phyloP scores from a whole-genome alignment of 1,140 invertebrate genomes.

The Hylaeus volcanicus region DNA sequence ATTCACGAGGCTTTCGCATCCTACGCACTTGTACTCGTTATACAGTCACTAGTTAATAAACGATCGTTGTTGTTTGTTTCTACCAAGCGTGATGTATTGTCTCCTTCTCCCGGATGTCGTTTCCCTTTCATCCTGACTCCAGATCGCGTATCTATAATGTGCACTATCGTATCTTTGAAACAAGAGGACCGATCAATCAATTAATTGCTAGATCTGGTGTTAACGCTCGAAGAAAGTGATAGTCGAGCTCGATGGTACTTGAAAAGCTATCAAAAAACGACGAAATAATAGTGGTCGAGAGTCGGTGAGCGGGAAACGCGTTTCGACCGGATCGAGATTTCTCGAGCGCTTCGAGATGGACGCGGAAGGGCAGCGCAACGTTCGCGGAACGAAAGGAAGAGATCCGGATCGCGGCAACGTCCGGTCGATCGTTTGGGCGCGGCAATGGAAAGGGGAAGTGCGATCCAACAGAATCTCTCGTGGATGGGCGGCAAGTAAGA shows the following conservation, averaged over 20 bases:
- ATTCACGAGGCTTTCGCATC: conserved; percentile 10
- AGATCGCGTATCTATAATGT: too few relatives aligned
- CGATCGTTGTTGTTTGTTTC: conserved; percentile 31
- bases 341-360: neutral
- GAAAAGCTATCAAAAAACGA: too few relatives aligned
- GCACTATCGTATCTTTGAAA: too few relatives aligned
- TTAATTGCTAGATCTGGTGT: too few relatives aligned
- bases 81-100: conserved; percentile 3
- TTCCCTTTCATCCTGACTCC: too few relatives aligned
- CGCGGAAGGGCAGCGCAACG: neutral
- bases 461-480: conserved; percentile 19
- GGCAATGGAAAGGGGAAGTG: conserved; percentile 55
- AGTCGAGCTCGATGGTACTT: too few relatives aligned
- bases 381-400: conserved; percentile 31
- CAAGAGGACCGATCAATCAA: too few relatives aligned
- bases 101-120: neutral
- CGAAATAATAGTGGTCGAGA: too few relatives aligned
- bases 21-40: conserved; percentile 41
- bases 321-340: neutral
- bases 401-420: conserved; percentile 49
- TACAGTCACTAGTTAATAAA: conserved; percentile 50
- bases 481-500: conserved; percentile 37
- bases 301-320: too few relatives aligned
- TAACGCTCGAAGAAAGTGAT: too few relatives aligned
- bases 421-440: conserved; percentile 48